Base-by-base conservation (phyloP, 2,113 vertebrate genomes). In the Manacus vitellinus region DNA sequence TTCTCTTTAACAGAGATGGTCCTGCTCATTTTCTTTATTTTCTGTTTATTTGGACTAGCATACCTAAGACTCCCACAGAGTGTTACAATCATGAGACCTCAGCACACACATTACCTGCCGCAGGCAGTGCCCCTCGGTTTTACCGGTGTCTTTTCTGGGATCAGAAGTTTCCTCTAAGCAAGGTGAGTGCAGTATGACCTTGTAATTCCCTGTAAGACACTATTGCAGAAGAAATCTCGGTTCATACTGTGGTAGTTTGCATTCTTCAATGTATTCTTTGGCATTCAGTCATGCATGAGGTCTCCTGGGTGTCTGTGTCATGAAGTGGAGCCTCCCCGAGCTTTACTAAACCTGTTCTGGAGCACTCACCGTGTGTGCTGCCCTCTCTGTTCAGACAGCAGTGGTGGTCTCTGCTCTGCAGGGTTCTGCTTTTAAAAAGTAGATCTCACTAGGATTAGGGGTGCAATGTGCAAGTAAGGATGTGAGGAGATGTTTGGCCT, bases 21-120 rank as follows among this genome's bases (percentile, higher is more conserved):
- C 55, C 46, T 81, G 65, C 63, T 83, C 37, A 30, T 83, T 80
- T 91, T 67, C 46, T 74, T 47, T 89, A 49, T 67, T 90, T 95
- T 62, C 67, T 91, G 31, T 86, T 88, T 80, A 31, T 65, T 90
- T 85, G 89, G 66, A 90, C 17, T 44, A 78, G 47, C 52, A 30
- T 31, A 58, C 67, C 43, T 31, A 49, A 51, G 68, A 63, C 37
- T 89, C 39, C 43, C 17, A 9, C 20, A 35, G 49, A 6, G 31
- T 58, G 25, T 37, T 61, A 78, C 17, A 62, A 41, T 7, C 46
- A 35, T 18, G 44, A 52, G 41, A 43, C 39, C 23, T 2, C 10
- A 65, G 59, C 9, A 30, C 23, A 4, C 3, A 5, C 25, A 7
- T 56, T 81, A 41, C 73, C 22, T 46, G 63, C 23, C 25, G 46